Evolutionary conservation across 1,140 invertebrate species (phyloP), one percentile per base, ranked within the genome.

Genomic region (Drosophila santomea): DNA sequence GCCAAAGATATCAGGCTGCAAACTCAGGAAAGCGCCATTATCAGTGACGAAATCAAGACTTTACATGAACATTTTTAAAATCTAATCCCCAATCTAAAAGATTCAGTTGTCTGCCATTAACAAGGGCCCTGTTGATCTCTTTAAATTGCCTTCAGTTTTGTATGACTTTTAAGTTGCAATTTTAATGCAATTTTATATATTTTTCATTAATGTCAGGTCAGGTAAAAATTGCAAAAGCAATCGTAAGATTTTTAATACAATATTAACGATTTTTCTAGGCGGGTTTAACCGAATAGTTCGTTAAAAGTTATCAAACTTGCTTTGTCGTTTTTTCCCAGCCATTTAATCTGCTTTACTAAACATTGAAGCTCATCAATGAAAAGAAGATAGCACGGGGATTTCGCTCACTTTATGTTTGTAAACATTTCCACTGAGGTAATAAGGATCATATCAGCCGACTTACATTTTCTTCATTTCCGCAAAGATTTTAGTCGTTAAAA

Each of bases 291-390:
- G 3, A 48, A 1, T 28, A 41, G 11, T 35, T 17, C 10, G 25
- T 12, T 28, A 14, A 43, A n/a, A 36, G 25, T 54, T 25, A 38
- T 61, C 35, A 14, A 17, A 6, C 2, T 17, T 15, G 6, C n/a
- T 36, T 52, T 36, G 11, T 11, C 17, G n/a, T 36, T 15, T 55
- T 55, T 63, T 45, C 39, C 59, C 38, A 62, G 50, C 41, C 48
- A 2, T 17, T 20, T 17, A 69, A 20, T 71, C 50, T 55, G 39
- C 32, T 69, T 25, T 44, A 20, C 32, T 38, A 5, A 23, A 4
- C n/a, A 25, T 14, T 12, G 6, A 47, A 66, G 28, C 43, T 71
- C 38, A 48, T 71, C 67, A 71, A 71, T 71, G 51, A 71, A 71
- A 50, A 20, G 6, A 52, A 43, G 68, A 71, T 71, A 71, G 23